phyloP scores from a whole-genome alignment of 2,797 vertebrate genomes.

The Meriones psammophilus region DNA sequence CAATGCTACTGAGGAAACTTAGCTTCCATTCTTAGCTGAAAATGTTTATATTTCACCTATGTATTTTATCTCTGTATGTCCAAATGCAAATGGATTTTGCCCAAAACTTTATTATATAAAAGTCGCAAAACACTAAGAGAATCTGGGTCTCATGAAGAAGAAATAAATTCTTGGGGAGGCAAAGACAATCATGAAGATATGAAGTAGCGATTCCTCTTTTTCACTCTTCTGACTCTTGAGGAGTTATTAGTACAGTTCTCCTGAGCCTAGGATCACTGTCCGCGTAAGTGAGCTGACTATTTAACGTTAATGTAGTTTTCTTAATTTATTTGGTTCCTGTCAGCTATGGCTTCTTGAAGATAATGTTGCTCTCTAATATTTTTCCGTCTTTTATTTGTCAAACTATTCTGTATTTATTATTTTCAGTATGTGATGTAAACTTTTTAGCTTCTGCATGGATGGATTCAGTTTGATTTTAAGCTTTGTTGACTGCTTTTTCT shows the following conservation, averaged over 20 bases:
- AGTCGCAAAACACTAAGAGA: not conserved
- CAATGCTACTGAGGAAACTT: not conserved
- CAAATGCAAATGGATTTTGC: not conserved
- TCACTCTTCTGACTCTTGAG: constrained; percentile 6
- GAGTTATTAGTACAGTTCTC: not conserved
- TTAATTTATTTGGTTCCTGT: constrained; percentile 17
- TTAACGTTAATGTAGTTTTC: constrained; percentile 56
- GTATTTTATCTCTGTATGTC: not conserved
- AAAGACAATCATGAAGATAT: not conserved
- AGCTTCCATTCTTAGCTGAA: constrained; percentile 24
- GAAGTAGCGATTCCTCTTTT: not conserved
- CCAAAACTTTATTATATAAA: not conserved
- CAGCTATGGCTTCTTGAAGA: constrained; percentile 42
- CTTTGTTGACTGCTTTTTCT: constrained; percentile 55
- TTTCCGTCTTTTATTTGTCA: constrained; percentile 53
- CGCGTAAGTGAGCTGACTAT: not conserved
- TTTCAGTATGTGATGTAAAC: constrained; percentile 44
- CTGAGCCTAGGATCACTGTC: not conserved
- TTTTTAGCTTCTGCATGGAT: constrained; percentile 57
- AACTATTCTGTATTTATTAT: constrained; percentile 57
- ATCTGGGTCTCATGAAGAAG: not conserved
- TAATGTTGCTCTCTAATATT: constrained; percentile 45
- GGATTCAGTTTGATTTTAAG: constrained; percentile 22
- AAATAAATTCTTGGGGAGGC: not conserved
- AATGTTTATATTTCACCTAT: not conserved